These are phyloP conservation scores for Drosophila kambysellisi DNA, from an alignment of 2,888 invertebrate species.

Conservation along the genomic window DNA sequence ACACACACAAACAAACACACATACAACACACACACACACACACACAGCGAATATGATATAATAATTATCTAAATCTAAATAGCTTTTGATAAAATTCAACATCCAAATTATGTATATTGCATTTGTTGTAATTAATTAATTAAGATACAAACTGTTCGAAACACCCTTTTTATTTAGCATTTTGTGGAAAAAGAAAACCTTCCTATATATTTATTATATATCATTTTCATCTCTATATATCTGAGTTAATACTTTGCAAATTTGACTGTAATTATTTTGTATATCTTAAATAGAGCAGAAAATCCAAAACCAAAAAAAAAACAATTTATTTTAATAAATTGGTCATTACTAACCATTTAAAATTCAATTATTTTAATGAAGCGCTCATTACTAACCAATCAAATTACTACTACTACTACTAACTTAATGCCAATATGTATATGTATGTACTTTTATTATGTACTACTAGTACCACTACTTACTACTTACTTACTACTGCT, in stretches of 20 bases:
- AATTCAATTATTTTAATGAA: conserved; percentile 38
- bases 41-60: conserved; percentile 4
- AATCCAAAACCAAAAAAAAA: conserved; percentile 24
- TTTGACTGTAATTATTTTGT: conserved; percentile 52
- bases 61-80: conserved; percentile 27
- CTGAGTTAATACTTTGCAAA: conserved; percentile 44
- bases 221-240: conserved; percentile 35
- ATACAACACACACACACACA: neutral
- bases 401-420: conserved; percentile 31
- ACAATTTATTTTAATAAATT: conserved; percentile 28
- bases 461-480: conserved; percentile 51
- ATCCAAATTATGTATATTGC: conserved; percentile 39
- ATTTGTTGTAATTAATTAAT: conserved; percentile 59
- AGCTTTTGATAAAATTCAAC: conserved; percentile 45
- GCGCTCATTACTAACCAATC: conserved; percentile 48
- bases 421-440: conserved; percentile 41
- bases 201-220: conserved; percentile 28
- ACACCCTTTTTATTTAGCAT: conserved; percentile 64
- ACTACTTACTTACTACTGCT: conserved; percentile 35
- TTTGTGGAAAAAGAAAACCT: conserved; percentile 46
- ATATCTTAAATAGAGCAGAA: conserved; percentile 38
- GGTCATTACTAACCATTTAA: conserved; percentile 43
- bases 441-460: conserved; percentile 54
- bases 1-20: conserved; percentile 22
- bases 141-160: conserved; percentile 43